These are phyloP conservation scores for Orthosia gothica DNA, from an alignment of 2,888 invertebrate genomes.

Conservation along the genomic window DNA sequence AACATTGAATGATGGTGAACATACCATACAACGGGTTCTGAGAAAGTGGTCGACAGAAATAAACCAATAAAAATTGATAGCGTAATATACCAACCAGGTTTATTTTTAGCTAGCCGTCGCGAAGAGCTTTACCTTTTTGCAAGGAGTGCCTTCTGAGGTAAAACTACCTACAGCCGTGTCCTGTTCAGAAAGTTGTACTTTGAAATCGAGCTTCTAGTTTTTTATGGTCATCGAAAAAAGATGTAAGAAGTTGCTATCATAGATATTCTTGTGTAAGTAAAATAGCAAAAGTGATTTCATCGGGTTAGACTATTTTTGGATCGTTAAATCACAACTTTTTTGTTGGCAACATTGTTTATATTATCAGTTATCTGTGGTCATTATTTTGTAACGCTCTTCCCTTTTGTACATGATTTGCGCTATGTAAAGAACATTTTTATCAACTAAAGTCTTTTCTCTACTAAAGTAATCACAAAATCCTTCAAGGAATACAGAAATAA, in stretches of 20 bases:
- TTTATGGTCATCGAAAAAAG: background rate
- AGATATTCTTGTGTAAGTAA: background rate
- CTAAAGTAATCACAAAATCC: no score
- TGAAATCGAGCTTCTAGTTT: background rate
- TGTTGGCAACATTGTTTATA: no score
- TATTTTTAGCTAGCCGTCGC: conserved; percentile 44
- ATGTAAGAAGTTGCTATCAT: background rate
- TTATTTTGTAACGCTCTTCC: no score
- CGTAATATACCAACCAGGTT: conserved; percentile 39
- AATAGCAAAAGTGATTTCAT: background rate
- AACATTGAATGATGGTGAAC: conserved; percentile 55
- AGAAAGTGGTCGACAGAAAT: conserved; percentile 58
- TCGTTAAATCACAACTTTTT: no score
- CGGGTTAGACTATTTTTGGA: background rate
- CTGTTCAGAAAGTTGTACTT: conserved; percentile 16
- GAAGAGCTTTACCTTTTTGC: conserved; percentile 22
- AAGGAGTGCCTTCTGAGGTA: conserved; percentile 4
- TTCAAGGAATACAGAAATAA: no score
- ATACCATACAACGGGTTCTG: conserved; percentile 46
- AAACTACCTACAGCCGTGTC: conserved; percentile 1
- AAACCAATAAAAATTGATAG: conserved; percentile 55
- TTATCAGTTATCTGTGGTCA: no score
- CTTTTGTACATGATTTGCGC: no score
- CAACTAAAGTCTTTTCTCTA: no score
- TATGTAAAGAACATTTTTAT: no score